These are phyloP conservation scores for Carabus problematicus DNA, from an alignment of 2,888 invertebrate species.

Conservation along the genomic window DNA sequence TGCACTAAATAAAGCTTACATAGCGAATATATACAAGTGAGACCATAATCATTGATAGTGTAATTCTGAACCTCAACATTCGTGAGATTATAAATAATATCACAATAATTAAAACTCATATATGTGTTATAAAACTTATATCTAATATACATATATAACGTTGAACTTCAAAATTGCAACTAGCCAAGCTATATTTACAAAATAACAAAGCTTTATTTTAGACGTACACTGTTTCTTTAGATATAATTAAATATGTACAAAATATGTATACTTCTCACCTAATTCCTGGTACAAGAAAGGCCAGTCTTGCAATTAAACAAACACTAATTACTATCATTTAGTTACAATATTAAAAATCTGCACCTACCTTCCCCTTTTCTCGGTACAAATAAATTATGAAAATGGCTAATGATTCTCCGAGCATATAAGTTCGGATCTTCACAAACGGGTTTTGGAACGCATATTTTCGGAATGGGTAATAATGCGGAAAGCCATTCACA, in stretches of 20 bases:
- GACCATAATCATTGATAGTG: neutral
- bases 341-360: slow-evolving; percentile 28
- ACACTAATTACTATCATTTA: slow-evolving; percentile 45
- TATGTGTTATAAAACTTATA: no score
- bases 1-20: slow-evolving; percentile 16
- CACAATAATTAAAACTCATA: no score
- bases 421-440: slow-evolving; percentile 92
- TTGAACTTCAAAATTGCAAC: no score
- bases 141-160: no score
- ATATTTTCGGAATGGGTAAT: slow-evolving; percentile 81
- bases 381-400: slow-evolving; percentile 94
- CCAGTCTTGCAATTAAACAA: slow-evolving; percentile 78
- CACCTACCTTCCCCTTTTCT: slow-evolving; percentile 87
- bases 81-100: no score
- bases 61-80: no score
- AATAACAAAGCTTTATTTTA: no score
- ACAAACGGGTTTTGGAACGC: slow-evolving; percentile 87
- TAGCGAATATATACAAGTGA: neutral
- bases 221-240: no score
- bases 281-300: slow-evolving; percentile 87
- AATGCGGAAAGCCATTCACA: slow-evolving; percentile 96
- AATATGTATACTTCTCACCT: slow-evolving; percentile 66
- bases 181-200: no score
- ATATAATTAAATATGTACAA: no score
- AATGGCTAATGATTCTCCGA: slow-evolving; percentile 87